Percentiles rank a stretch among this genome's conserved stretches.
phyloP scores from a whole-genome alignment of 1,140 invertebrate species.

The Sycobia sp. region DNA sequence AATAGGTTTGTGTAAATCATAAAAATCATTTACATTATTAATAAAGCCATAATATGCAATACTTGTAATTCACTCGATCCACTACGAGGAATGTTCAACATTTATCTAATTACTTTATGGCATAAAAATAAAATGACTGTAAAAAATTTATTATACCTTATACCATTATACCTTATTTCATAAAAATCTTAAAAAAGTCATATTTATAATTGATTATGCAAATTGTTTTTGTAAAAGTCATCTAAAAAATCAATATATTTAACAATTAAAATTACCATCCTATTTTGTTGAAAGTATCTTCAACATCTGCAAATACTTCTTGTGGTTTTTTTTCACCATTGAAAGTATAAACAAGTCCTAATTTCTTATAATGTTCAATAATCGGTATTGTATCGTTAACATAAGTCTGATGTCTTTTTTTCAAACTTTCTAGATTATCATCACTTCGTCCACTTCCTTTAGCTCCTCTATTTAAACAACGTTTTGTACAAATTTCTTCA shows the following conservation, averaged over 20 bases:
- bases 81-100: constrained; percentile 27
- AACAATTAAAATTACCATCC: constrained; percentile 50
- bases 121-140: constrained; percentile 22
- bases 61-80: constrained; percentile 9
- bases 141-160: constrained; percentile 18
- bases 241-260: constrained; percentile 31
- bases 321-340: constrained; percentile 73
- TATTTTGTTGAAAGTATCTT: constrained; percentile 54
- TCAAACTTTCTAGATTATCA: constrained; percentile 91
- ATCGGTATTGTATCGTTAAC: constrained; percentile 91
- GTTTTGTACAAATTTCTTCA: constrained; percentile 79
- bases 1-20: too few relatives aligned
- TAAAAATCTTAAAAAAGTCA: constrained; percentile 24
- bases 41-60: neutral
- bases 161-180: constrained; percentile 1
- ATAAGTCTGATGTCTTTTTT: constrained; percentile 91
- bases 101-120: neutral
- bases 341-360: constrained; percentile 78
- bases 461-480: constrained; percentile 85
- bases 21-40: too few relatives aligned
- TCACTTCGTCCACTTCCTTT: constrained; percentile 91
- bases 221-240: too few relatives aligned
- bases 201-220: constrained; percentile 9
- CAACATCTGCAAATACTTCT: constrained; percentile 72
- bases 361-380: constrained; percentile 80